Evolutionary conservation across 2,888 invertebrate species (phyloP), one percentile per base, ranked within the genome.

Genomic region (Odontomyia ornata): DNA sequence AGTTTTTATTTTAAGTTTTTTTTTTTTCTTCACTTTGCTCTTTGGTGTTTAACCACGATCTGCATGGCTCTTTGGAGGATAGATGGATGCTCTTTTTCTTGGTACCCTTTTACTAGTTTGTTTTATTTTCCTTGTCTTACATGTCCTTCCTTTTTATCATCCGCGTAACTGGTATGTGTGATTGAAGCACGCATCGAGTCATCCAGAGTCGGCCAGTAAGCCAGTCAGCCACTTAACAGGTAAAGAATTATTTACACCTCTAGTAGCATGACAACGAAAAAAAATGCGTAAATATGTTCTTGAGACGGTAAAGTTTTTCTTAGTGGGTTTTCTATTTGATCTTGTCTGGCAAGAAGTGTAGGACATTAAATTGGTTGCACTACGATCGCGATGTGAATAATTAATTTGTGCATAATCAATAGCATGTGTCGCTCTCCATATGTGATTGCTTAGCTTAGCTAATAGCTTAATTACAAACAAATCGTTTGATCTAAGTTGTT

Each of bases 201-300:
- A 46, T 13, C 46, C 4, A 18, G 43, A 67, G 69, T 64, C 64
- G 64, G 69, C 69, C 69, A 69, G 69, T 69, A 69, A 69, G 69
- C 46, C 69, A 69, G 69, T 69, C 69, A 69, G 47, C 69, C 47
- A 69, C 69, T 69, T 69, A 27, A 69, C 69, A 69, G 69, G 69
- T 47, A 46, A 21, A 25, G 46, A 69, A 69, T 60, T 47, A 47
- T 69, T 69, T 47, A 46, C 69, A 69, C 65, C 65, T n/a, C n/a
- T 47, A 69, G 69, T 69, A 69, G 69, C 46, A 69, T 27, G n/a
- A n/a, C n/a, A n/a, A n/a, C n/a, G n/a, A n/a, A n/a, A 47, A 46
- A 69, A 69, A 46, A 23, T 52, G 52, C 52, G 52, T 52, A 52
- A 36, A 15, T 52, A 15, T 52, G 52, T 52, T 52, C 52, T n/a